Evolutionary conservation across 2,113 vertebrate species (phyloP).

Genomic region (Chaetops frenatus): DNA sequence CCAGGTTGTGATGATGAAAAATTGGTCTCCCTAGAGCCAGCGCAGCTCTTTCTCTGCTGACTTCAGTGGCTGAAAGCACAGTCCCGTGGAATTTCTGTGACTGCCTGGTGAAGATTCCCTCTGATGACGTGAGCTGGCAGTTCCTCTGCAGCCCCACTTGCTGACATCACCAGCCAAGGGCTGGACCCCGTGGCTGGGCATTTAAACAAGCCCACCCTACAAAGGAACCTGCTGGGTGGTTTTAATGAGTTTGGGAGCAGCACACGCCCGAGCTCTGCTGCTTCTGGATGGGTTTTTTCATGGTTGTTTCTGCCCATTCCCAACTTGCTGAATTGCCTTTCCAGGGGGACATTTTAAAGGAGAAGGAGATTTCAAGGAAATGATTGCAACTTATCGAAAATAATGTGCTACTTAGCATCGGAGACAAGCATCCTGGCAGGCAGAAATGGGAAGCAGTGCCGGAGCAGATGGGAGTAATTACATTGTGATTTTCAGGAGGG

Average conservation of each 20-base stretch:
- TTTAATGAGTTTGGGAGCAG: neutral
- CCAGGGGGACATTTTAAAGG: constrained; percentile 69
- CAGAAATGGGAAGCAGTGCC: constrained; percentile 58
- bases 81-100: neutral
- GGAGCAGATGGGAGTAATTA: constrained; percentile 78
- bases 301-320: neutral
- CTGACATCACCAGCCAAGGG: neutral
- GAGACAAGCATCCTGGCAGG: constrained; percentile 73
- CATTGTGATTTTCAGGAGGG: constrained; percentile 67
- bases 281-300: neutral
- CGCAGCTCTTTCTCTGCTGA: accelerated
- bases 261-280: neutral
- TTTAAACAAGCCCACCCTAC: neutral
- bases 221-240: neutral
- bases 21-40: neutral
- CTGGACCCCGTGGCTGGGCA: neutral
- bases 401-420: constrained; percentile 73
- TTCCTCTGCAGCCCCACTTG: neutral
- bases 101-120: neutral
- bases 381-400: constrained; percentile 75
- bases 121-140: neutral
- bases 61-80: accelerated
- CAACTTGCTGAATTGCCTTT: constrained; percentile 40
- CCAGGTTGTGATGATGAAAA: no score
- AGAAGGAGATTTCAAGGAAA: constrained; percentile 71